Evolutionary conservation across 2,888 invertebrate genomes (phyloP).

Genomic region (Vandiemenella viatica): DNA sequence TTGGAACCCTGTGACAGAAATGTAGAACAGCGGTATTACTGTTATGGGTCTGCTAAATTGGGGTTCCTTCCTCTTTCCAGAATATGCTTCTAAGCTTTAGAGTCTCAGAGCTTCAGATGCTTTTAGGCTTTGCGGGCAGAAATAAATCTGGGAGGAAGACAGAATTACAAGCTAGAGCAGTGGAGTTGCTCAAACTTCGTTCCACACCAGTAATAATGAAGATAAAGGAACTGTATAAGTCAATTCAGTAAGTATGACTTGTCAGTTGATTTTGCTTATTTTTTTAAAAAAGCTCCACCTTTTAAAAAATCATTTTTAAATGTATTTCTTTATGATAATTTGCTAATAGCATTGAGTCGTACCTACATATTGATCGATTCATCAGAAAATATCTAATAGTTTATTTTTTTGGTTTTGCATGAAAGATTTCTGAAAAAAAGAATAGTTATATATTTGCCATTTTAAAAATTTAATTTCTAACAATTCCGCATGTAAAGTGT

Average conservation of each 20-base stretch:
- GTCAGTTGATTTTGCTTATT: too few relatives aligned
- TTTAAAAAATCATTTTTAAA: neutral
- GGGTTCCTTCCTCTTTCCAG: conserved; percentile 18
- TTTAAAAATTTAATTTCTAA: too few relatives aligned
- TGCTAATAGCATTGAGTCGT: too few relatives aligned
- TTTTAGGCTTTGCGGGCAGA: conserved; percentile 63
- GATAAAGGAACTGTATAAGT: conserved; percentile 51
- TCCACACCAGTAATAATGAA: conserved; percentile 46
- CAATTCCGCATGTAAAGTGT: too few relatives aligned
- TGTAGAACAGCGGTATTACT: too few relatives aligned
- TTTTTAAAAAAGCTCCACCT: too few relatives aligned
- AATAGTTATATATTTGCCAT: too few relatives aligned
- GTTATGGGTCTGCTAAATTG: neutral
- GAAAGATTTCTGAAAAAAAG: too few relatives aligned
- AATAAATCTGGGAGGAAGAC: conserved; percentile 66
- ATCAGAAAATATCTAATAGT: too few relatives aligned
- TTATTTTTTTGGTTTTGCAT: too few relatives aligned
- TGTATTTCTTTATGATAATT: neutral
- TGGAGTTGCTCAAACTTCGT: conserved; percentile 50
- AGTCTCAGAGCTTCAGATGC: conserved; percentile 69
- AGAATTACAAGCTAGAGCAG: conserved; percentile 58
- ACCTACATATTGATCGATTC: too few relatives aligned
- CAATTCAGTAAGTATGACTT: conserved; percentile 40
- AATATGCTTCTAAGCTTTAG: conserved; percentile 52
- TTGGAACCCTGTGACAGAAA: too few relatives aligned